Evolutionary conservation across 2,113 vertebrate genomes (phyloP).

Genomic region (Pterocles orientalis): DNA sequence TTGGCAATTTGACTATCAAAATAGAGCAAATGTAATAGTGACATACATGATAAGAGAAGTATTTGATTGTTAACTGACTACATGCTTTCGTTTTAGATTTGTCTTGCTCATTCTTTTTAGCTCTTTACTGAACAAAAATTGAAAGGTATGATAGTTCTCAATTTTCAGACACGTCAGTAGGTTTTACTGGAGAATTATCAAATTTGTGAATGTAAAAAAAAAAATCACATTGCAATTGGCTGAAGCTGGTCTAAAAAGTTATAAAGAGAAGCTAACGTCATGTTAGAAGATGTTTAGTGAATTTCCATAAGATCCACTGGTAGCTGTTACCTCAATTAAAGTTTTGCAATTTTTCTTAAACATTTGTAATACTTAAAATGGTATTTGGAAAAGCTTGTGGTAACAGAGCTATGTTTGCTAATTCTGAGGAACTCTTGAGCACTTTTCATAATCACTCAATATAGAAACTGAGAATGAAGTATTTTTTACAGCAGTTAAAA

Average conservation of each 20-base stretch:
- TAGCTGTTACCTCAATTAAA: not conserved
- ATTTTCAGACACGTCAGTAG: not conserved
- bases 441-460: not conserved
- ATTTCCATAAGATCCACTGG: not conserved
- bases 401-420: not conserved
- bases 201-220: not conserved
- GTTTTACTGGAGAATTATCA: not conserved
- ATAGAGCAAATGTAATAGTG: not conserved
- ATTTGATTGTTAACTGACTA: not conserved
- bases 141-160: not conserved
- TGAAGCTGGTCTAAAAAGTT: not conserved
- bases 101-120: not conserved
- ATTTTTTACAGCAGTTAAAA: not conserved
- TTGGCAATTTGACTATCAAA: not conserved
- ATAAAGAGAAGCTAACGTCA: not conserved
- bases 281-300: not conserved
- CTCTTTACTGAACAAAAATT: not conserved
- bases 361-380: not conserved
- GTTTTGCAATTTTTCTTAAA: not conserved
- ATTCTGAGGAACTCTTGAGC: not conserved
- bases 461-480: not conserved
- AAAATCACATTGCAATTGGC: not conserved
- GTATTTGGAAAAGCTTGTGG: not conserved
- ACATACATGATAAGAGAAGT: not conserved
- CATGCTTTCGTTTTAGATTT: not conserved